Conservation (phyloP, 2,888 invertebrate species). For the Pandemis corylana region DNA sequence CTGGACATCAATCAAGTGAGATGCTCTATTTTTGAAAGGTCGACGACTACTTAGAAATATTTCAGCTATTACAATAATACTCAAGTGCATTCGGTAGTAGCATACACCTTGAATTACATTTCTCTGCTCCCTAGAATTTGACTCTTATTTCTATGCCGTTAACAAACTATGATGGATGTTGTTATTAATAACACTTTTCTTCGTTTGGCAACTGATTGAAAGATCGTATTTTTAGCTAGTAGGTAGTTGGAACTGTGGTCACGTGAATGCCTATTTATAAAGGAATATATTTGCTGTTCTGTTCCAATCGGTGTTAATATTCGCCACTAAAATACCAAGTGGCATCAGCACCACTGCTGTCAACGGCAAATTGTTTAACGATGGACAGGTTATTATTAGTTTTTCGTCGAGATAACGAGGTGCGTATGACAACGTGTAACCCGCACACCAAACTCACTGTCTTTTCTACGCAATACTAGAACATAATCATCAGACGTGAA, state of each 20-base stretch:
- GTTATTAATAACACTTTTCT: not conserved
- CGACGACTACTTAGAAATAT: slow-evolving; percentile 51
- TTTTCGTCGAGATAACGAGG: slow-evolving; percentile 59
- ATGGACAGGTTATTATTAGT: slow-evolving; percentile 62
- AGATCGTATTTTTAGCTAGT: slow-evolving; percentile 11
- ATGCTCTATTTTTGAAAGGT: slow-evolving; percentile 69
- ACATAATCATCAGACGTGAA: slow-evolving; percentile 8
- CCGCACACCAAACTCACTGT: slow-evolving; percentile 48
- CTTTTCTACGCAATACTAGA: slow-evolving; percentile 19
- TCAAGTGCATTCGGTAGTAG: slow-evolving; percentile 29
- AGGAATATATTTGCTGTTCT: slow-evolving; percentile 11
- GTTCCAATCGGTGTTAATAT: slow-evolving; percentile 50
- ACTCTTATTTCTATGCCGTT: not conserved
- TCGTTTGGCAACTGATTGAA: slow-evolving; percentile 26
- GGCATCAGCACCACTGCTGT: slow-evolving; percentile 65
- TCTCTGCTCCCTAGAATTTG: not conserved
- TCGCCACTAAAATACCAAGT: slow-evolving; percentile 60
- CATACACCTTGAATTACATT: slow-evolving; percentile 13
- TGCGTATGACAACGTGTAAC: slow-evolving; percentile 54
- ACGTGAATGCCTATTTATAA: slow-evolving; percentile 34
- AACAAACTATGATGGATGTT: not conserved
- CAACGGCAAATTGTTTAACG: slow-evolving; percentile 47
- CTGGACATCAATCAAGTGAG: slow-evolving; percentile 78
- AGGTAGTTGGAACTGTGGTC: slow-evolving; percentile 23
- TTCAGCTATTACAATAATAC: slow-evolving; percentile 19